A percentile compares a stretch with the other conserved stretches of the same genome.
These are phyloP conservation scores for Amitus sp. DNA, from an alignment of 2,888 invertebrate genomes.

Conservation along the genomic window DNA sequence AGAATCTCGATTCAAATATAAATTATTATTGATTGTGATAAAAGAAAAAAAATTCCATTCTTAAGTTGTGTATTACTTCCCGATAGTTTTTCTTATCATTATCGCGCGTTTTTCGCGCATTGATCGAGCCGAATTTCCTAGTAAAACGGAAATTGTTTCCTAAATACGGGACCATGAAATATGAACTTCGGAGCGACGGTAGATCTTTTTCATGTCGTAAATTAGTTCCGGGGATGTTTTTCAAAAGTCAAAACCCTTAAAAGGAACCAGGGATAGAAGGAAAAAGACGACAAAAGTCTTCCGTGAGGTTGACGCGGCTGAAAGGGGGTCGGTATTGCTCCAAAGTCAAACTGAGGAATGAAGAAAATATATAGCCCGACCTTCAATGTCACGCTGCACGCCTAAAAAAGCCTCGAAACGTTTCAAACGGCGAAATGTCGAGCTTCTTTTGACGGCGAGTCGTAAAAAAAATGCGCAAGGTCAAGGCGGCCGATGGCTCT, in stretches of 20 bases:
- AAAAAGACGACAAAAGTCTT: slow-evolving; percentile 27
- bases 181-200: too few relatives aligned
- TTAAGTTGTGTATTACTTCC: too few relatives aligned
- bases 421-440: slow-evolving; percentile 55
- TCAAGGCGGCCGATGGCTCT: slow-evolving; percentile 40
- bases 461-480: slow-evolving; percentile 56
- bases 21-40: too few relatives aligned
- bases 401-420: slow-evolving; percentile 23
- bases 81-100: too few relatives aligned
- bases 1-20: too few relatives aligned
- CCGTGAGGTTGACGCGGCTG: slow-evolving; percentile 29
- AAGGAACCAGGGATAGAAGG: slow-evolving; percentile 12
- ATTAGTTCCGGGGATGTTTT: slow-evolving; percentile 29
- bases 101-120: too few relatives aligned
- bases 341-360: slow-evolving; percentile 42
- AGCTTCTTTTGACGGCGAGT: slow-evolving; percentile 54
- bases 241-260: slow-evolving; percentile 18
- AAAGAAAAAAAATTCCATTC: too few relatives aligned
- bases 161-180: too few relatives aligned
- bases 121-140: too few relatives aligned
- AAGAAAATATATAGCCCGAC: slow-evolving; percentile 43
- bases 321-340: slow-evolving; percentile 44
- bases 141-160: too few relatives aligned
- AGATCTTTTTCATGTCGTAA: slow-evolving; percentile 29
- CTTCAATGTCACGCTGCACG: slow-evolving; percentile 39